Base-by-base conservation (phyloP, 2,888 invertebrate genomes). In the Celastrina argiolus region DNA sequence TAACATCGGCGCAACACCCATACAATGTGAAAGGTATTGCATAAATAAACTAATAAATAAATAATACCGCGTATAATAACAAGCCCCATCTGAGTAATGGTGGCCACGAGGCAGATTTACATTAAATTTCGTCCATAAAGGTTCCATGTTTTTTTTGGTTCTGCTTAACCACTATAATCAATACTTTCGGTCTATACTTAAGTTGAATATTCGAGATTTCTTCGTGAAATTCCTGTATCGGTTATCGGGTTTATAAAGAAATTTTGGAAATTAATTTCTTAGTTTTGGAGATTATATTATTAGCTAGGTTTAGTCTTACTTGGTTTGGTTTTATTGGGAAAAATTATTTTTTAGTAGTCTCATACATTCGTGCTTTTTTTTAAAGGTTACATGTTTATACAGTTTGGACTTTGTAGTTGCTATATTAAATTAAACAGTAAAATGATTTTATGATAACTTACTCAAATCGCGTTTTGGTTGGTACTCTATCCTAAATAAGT, bases 1-100 rank as follows among this genome's bases (percentile, higher is more conserved):
- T 6, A 58, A 41, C n/a, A 41, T 41, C 41, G 14, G n/a, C 10
- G 16, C 18, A 18, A 59, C 34, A 59, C 18, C 59, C 59, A 59
- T 59, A 61, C 61, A 61, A 61, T 61, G 61, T 61, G 61, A 61
- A 61, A 61, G 61, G 61, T 61, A 61, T 61, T 61, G 61, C 61
- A 61, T 61, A 61, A 61, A 61, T 61, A 39, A 39, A 61, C 61
- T 61, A 88, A 90, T 90, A 88, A 88, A 88, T 87, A 89, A 89
- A 88, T 88, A 88, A 85, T 82, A 81, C 83, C 85, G 85, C 86
- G 84, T 88, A 86, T 91, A 91, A 91, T 91, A 89, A 89, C 88
- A 88, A 88, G 88, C 79, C 77, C 73, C 78, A 74, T 71, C 80
- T 87, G 87, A 90, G 83, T 89, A 89, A 91, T 89, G 87, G 82